These are phyloP conservation scores for Bubalus kerabau DNA, from an alignment of 2,113 vertebrate genomes.

Conservation along the genomic window DNA sequence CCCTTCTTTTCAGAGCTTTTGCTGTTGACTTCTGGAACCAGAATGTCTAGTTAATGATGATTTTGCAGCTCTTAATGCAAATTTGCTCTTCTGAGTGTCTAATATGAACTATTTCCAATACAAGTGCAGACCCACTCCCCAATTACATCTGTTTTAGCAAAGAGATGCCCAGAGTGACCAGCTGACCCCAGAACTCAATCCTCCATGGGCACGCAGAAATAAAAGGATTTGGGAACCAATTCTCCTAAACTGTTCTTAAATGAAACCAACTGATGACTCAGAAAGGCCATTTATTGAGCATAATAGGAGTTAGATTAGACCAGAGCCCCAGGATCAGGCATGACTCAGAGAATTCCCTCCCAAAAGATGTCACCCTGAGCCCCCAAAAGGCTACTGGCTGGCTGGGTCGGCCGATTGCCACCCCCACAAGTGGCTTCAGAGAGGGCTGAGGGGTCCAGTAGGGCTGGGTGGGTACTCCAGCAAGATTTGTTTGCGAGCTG, in stretches of 20 bases:
- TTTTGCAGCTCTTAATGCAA: not conserved
- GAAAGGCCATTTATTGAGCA: not conserved
- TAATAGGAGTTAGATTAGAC: not conserved
- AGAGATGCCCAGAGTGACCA: not conserved
- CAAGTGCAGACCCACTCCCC: not conserved
- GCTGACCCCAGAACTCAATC: not conserved
- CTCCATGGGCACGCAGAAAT: not conserved
- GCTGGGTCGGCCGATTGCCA: rapidly evolving
- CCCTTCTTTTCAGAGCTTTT: not conserved
- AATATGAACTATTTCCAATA: not conserved
- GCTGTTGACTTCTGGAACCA: not conserved
- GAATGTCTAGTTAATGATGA: not conserved
- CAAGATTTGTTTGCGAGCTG: not conserved
- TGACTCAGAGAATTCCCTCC: not conserved
- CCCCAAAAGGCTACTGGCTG: not conserved
- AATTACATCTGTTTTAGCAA: not conserved
- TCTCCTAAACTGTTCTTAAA: not conserved
- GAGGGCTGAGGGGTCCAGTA: not conserved
- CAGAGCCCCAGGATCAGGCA: not conserved
- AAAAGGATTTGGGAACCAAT: not conserved
- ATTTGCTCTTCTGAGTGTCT: not conserved
- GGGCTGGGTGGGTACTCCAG: not conserved
- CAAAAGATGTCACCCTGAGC: not conserved
- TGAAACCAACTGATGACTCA: not conserved
- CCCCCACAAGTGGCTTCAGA: not conserved